These are phyloP conservation scores for Pogonophryne albipinna DNA, from an alignment of 2,797 vertebrate genomes.

Conservation along the genomic window DNA sequence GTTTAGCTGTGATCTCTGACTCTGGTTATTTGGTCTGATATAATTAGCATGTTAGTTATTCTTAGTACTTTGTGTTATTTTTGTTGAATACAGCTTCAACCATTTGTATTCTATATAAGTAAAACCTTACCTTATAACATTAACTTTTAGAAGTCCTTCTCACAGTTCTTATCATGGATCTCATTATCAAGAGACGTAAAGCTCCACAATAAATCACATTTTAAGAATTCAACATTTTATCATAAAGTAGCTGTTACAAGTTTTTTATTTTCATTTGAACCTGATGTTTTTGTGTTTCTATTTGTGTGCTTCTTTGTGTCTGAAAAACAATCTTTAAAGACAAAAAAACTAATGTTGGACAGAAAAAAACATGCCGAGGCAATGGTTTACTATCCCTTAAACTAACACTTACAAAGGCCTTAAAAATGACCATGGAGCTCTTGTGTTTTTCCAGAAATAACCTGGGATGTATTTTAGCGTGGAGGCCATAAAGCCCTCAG, in stretches of 20 bases:
- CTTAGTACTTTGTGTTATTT: neutral
- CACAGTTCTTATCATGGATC: neutral
- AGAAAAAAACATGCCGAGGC: neutral
- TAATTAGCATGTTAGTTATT: neutral
- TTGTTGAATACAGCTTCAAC: neutral
- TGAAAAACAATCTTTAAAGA: no score
- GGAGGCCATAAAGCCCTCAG: slow-evolving; percentile 10
- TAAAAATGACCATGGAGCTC: slow-evolving; percentile 5
- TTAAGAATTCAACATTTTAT: neutral
- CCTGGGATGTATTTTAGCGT: slow-evolving; percentile 20
- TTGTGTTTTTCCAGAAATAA: slow-evolving; percentile 30
- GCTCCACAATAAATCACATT: neutral
- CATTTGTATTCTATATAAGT: neutral
- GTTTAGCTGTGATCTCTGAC: no score
- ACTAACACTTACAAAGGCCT: slow-evolving; percentile 34
- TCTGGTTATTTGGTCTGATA: neutral
- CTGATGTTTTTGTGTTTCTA: no score
- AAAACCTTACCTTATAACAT: no score
- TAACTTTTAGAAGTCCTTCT: no score
- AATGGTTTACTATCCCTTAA: neutral
- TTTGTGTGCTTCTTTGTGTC: no score
- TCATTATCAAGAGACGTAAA: neutral
- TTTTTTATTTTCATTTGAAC: no score
- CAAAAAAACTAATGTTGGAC: neutral
- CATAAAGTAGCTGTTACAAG: no score